Evolutionary conservation across 2,888 invertebrate genomes (phyloP).

Genomic region (Maniola hyperantus): DNA sequence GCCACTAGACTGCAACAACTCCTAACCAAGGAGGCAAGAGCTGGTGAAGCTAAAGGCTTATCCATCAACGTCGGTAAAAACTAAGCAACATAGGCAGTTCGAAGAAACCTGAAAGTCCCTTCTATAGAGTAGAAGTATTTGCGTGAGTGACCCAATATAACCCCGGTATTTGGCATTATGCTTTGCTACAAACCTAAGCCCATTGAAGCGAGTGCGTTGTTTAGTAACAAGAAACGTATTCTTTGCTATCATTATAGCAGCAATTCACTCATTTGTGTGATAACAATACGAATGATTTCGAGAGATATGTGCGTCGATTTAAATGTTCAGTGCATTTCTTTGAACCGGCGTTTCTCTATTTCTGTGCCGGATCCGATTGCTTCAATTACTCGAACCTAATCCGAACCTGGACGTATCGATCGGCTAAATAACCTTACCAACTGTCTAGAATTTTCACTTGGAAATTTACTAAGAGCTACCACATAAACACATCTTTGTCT

Average conservation of each 20-base stretch:
- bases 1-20: too few species aligned
- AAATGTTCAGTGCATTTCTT: constrained; percentile 11
- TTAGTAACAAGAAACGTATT: too few species aligned
- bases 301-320: background rate
- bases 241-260: background rate
- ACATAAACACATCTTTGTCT: background rate
- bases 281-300: background rate
- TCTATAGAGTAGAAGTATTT: too few species aligned
- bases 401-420: background rate
- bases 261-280: background rate
- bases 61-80: too few species aligned
- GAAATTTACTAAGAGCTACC: background rate
- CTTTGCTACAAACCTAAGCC: too few species aligned
- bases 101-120: too few species aligned
- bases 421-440: constrained; percentile 11
- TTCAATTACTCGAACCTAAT: constrained; percentile 20
- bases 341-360: constrained; percentile 15
- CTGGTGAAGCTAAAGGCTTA: too few species aligned
- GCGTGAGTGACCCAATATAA: too few species aligned
- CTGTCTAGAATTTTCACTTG: constrained; percentile 12
- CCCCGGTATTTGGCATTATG: too few species aligned
- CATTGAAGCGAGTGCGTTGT: too few species aligned
- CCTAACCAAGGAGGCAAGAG: too few species aligned
- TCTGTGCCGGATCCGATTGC: constrained; percentile 7
- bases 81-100: too few species aligned